Conservation (phyloP, 1,140 invertebrate species). For the Odontomachus brunneus region DNA sequence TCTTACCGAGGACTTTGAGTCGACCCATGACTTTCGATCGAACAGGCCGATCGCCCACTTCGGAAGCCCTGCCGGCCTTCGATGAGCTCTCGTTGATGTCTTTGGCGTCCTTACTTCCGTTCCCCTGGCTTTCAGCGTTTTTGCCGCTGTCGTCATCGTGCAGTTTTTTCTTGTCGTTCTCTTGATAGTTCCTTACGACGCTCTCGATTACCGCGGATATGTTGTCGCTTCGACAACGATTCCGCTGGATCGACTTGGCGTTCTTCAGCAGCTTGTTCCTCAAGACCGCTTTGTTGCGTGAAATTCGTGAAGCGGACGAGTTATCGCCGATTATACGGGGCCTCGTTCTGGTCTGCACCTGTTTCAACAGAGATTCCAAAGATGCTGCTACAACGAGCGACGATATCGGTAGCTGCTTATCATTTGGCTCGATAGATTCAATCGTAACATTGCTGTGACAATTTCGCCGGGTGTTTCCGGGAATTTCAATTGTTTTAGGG, state of each 20-base stretch:
- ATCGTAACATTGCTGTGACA: neutral
- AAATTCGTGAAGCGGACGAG: conserved; percentile 73
- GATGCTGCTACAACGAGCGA: neutral
- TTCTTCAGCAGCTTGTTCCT: conserved; percentile 83
- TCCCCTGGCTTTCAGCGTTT: conserved; percentile 45
- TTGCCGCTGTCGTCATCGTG: conserved; percentile 49
- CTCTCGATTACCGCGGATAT: conserved; percentile 78
- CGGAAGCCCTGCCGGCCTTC: neutral
- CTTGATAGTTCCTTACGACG: conserved; percentile 70
- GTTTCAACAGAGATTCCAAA: conserved; percentile 52
- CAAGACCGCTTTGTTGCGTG: conserved; percentile 79
- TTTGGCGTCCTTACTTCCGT: conserved; percentile 52
- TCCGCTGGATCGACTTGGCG: conserved; percentile 81
- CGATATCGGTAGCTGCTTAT: neutral
- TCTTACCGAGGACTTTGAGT: conserved; percentile 76
- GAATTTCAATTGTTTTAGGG: neutral
- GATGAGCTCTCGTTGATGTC: conserved; percentile 23
- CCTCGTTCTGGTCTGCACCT: conserved; percentile 80
- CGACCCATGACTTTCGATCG: conserved; percentile 66
- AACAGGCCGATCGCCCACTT: neutral
- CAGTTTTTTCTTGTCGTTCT: conserved; percentile 47
- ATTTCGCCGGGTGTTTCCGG: no score
- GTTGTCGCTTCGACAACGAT: conserved; percentile 79
- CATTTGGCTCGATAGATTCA: neutral
- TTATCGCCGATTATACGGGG: conserved; percentile 73